Base-by-base conservation (phyloP, 2,113 vertebrate species). In the Ciconia stormi region DNA sequence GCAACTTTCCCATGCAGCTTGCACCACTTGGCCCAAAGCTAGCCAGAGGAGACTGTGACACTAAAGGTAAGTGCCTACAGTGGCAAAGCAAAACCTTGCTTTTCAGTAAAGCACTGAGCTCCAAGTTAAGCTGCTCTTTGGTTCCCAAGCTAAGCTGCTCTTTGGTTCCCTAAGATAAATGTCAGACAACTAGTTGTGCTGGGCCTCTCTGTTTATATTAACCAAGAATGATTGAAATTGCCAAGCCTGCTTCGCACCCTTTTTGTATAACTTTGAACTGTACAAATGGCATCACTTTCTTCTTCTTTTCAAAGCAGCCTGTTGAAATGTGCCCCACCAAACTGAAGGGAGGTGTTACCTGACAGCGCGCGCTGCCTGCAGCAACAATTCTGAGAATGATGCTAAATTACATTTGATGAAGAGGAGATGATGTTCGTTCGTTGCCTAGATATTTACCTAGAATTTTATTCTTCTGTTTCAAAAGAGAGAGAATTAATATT, bases 301-400 rank as follows among this genome's bases (percentile, higher is more conserved):
- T 40, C 46, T 47, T 32, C 32, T 85, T 79, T 78, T 38, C 70
- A 67, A 87, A 85, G 25, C 30, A 87, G 52, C 30, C 30, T 76
- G 30, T 36, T 52, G 81, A 79, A 63, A 62, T 3, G 4, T 18
- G 21, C 14, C 29, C 27, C 53, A 38, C 49, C 58, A 81, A 65
- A 56, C 29, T 18, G n/a, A 42, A 49, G 25, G 50, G 32, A 92
- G 11, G 11, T n/a, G 42, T 18, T 62, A 18, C 21, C 21, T n/a
- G 49, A 22, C 19, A 27, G 22, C 4, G 6, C 1, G 1, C 6
- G 76, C 27, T 36, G 32, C 53, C 6, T 3, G 13, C 8, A 40
- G 44, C 38, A 78, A 22, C 50, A 44, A 6, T n/a, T 87, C 55
- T 62, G 55, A 83, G 21, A 77, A 34, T 3, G 26, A 53, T 22